These are phyloP conservation scores for Clamator glandarius DNA, from an alignment of 2,797 vertebrate genomes.

Conservation along the genomic window DNA sequence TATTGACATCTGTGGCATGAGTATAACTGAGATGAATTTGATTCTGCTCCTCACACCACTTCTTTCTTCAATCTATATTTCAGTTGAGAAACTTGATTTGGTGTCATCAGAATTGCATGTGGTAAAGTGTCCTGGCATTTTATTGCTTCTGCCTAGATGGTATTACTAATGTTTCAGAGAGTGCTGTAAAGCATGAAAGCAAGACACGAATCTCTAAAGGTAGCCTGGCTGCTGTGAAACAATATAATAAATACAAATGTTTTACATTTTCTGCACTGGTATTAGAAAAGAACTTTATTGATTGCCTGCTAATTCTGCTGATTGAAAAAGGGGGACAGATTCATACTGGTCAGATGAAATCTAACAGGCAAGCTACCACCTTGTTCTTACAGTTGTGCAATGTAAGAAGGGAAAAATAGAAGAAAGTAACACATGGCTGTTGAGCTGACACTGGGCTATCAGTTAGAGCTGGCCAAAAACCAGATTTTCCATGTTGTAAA, in stretches of 20 bases:
- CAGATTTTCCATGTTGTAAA: constrained; percentile 1
- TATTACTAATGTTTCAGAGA: constrained; percentile 60
- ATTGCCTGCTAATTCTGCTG: constrained; percentile 43
- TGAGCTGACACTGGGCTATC: constrained; percentile 22
- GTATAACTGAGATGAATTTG: constrained; percentile 29
- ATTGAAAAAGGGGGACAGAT: neutral
- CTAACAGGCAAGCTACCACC: neutral
- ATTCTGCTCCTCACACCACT: neutral
- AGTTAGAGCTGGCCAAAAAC: constrained; percentile 44
- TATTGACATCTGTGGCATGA: constrained; percentile 30
- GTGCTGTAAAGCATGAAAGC: constrained; percentile 50
- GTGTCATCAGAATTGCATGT: constrained; percentile 43
- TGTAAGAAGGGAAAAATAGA: neutral
- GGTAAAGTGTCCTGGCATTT: constrained; percentile 41
- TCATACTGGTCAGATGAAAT: neutral
- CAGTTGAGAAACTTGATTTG: constrained; percentile 52
- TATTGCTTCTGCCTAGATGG: constrained; percentile 46
- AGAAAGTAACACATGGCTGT: constrained; percentile 3
- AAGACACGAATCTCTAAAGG: constrained; percentile 53
- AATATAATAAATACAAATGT: neutral
- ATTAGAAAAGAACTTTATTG: constrained; percentile 35
- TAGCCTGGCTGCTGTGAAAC: constrained; percentile 12
- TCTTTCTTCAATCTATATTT: constrained; percentile 40
- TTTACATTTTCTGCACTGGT: constrained; percentile 42
- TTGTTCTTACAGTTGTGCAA: neutral